phyloP scores from a whole-genome alignment of 2,888 invertebrate genomes.

The Marasmarcha lunaedactyla region DNA sequence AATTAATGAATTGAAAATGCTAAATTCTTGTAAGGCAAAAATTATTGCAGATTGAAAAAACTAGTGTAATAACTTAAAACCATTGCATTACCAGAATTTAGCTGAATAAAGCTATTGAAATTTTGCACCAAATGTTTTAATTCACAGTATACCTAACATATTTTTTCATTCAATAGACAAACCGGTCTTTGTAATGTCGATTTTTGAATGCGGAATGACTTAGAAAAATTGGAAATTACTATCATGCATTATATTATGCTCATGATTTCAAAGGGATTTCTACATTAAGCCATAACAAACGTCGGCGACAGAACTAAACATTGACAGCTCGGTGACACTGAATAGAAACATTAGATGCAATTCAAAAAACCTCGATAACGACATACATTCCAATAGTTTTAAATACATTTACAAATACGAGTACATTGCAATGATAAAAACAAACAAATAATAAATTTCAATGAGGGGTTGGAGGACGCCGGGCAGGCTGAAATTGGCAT shows the following conservation, averaged over 20 bases:
- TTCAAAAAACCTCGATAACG: slow-evolving; percentile 29
- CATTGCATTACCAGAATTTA: slow-evolving; percentile 27
- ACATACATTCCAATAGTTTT: slow-evolving; percentile 29
- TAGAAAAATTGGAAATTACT: background rate
- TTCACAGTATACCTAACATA: too few species aligned
- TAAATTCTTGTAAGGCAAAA: too few species aligned
- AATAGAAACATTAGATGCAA: slow-evolving; percentile 43
- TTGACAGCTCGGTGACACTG: too few species aligned
- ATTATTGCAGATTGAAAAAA: too few species aligned
- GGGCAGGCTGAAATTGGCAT: slow-evolving; percentile 65
- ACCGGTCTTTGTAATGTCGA: too few species aligned
- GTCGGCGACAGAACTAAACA: too few species aligned
- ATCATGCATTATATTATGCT: too few species aligned
- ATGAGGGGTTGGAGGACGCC: slow-evolving; percentile 73
- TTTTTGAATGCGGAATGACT: background rate
- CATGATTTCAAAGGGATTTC: too few species aligned
- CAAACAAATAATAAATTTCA: slow-evolving; percentile 52
- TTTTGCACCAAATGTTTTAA: slow-evolving; percentile 26
- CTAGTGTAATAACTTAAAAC: slow-evolving; percentile 40
- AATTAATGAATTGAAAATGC: slow-evolving; percentile 31
- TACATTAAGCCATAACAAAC: too few species aligned
- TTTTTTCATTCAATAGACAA: too few species aligned
- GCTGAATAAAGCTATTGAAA: too few species aligned
- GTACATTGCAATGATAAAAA: slow-evolving; percentile 44
- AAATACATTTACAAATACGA: slow-evolving; percentile 13